Conservation (phyloP, 2,113 vertebrate genomes). For the Elephantulus edwardii region DNA sequence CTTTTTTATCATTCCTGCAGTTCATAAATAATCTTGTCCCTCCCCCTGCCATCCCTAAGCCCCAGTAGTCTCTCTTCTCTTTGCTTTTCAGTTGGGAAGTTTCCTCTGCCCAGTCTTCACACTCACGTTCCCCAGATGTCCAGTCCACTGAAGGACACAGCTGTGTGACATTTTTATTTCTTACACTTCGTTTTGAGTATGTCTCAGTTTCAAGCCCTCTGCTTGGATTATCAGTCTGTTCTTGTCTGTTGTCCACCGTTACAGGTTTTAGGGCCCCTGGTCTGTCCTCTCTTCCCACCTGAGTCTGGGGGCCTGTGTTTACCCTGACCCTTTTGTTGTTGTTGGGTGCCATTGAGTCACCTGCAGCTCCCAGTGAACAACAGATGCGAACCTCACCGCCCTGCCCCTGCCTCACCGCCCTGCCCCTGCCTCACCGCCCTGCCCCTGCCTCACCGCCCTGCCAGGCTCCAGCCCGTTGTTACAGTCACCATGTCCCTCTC, state of each 20-base stretch:
- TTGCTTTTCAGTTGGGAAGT: neutral
- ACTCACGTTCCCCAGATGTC: neutral
- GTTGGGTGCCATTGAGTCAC: too few relatives aligned
- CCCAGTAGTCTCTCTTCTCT: neutral
- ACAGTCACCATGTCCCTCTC: too few relatives aligned
- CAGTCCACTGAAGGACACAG: neutral
- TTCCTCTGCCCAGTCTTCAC: neutral
- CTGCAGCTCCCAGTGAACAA: too few relatives aligned
- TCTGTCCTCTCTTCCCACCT: neutral
- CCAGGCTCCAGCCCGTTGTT: too few relatives aligned
- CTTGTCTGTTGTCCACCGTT: neutral
- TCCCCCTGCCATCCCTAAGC: too few relatives aligned
- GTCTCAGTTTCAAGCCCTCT: neutral
- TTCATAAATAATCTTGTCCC: neutral
- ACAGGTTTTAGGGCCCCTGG: neutral
- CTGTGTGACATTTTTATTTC: neutral
- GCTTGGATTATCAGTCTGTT: neutral
- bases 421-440: too few relatives aligned
- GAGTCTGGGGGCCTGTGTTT: neutral
- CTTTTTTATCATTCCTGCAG: neutral
- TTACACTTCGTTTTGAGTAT: neutral
- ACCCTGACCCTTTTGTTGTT: neutral
- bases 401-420: too few relatives aligned
- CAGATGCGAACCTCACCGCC: too few relatives aligned
- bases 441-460: too few relatives aligned